phyloP scores from a whole-genome alignment of 2,113 vertebrate species.

The Sorex fumeus region DNA sequence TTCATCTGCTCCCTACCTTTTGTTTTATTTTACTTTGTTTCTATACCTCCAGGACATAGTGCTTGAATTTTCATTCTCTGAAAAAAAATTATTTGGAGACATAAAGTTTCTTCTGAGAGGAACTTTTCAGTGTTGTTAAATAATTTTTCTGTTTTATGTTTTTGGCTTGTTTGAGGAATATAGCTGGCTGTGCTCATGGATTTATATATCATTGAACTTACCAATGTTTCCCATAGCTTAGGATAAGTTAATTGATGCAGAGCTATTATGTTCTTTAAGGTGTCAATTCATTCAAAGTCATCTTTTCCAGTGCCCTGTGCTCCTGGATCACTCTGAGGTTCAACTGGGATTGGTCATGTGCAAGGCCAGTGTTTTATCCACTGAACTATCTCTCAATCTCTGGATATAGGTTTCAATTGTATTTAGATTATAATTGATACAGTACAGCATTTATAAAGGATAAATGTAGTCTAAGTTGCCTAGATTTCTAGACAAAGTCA shows the following conservation, averaged over 20 bases:
- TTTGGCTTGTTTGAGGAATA: no score
- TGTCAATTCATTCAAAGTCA: background rate
- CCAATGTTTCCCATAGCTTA: conserved; percentile 10
- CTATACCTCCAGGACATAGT: conserved; percentile 71
- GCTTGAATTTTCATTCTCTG: background rate
- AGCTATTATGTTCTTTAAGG: background rate
- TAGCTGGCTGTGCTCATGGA: no score
- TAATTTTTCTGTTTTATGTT: no score
- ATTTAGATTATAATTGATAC: no score
- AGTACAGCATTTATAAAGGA: no score
- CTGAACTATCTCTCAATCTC: no score
- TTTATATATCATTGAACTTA: background rate
- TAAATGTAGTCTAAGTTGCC: no score
- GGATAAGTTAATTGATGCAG: background rate
- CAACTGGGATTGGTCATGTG: no score
- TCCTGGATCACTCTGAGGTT: no score
- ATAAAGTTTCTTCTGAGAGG: conserved; percentile 4
- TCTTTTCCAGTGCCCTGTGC: background rate
- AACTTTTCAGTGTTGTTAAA: background rate
- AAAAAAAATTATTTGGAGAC: conserved; percentile 30
- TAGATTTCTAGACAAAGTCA: background rate
- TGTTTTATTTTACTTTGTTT: conserved; percentile 90
- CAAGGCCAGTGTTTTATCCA: no score
- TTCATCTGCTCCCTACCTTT: conserved; percentile 68
- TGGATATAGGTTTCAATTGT: no score